Percentiles rank a stretch among this genome's conserved stretches.
Conservation (phyloP, 2,888 invertebrate genomes). For the Caenorhabditis zanzibari region DNA sequence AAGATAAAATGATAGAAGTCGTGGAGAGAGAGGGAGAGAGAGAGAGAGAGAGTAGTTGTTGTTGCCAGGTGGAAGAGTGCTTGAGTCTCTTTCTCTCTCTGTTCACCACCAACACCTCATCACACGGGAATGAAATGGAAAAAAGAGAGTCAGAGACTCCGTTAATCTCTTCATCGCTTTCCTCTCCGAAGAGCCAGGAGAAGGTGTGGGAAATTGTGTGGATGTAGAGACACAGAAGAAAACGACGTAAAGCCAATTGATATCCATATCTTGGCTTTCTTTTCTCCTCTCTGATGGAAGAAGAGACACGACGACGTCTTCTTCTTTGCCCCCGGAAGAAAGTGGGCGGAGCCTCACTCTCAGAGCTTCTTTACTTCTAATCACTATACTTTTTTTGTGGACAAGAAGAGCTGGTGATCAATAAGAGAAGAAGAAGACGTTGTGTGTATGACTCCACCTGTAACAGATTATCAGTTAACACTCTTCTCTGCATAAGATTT, state of each 20-base stretch:
- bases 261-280: conserved; percentile 54
- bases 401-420: conserved; percentile 25
- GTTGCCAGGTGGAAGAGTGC: conserved; percentile 40
- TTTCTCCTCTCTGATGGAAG: conserved; percentile 15
- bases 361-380: conserved; percentile 27
- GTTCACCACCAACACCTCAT: conserved; percentile 21
- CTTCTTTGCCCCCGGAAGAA: conserved; percentile 25
- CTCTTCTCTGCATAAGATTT: not conserved
- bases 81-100: conserved; percentile 9
- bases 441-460: conserved; percentile 22
- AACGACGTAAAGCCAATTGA: conserved; percentile 32
- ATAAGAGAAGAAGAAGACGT: conserved; percentile 28
- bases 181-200: conserved; percentile 15
- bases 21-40: too few species aligned
- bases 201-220: conserved; percentile 24
- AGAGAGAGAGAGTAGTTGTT: too few species aligned
- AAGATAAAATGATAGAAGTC: conserved; percentile 26
- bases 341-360: conserved; percentile 37
- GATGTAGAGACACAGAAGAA: conserved; percentile 13
- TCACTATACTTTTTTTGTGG: conserved; percentile 53
- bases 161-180: conserved; percentile 44
- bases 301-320: not conserved
- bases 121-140: conserved; percentile 29
- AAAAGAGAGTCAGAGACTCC: conserved; percentile 6
- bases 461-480: conserved; percentile 38